Conservation (phyloP, 2,888 invertebrate genomes). For the Celastrina argiolus region DNA sequence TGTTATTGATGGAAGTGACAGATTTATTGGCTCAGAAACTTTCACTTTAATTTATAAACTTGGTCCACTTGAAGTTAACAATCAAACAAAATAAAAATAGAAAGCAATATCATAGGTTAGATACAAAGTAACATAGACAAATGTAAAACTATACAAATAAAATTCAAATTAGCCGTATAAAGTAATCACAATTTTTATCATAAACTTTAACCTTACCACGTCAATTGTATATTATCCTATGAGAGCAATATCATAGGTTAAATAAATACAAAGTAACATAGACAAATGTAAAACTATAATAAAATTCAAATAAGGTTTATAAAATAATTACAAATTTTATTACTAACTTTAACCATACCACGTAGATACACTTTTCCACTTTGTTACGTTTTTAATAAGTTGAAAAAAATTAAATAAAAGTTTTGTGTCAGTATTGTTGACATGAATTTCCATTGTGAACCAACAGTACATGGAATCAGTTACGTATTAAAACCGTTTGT, state of each 20-base stretch:
- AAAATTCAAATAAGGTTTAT: not conserved
- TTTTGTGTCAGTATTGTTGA: no score
- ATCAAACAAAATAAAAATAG: not conserved
- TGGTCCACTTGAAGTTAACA: constrained; percentile 11
- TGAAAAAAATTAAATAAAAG: no score
- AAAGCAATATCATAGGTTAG: not conserved
- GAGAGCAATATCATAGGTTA: not conserved
- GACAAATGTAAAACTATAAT: constrained; percentile 3
- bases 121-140: not conserved
- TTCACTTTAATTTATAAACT: constrained; percentile 8
- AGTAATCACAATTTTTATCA: no score
- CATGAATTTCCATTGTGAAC: no score
- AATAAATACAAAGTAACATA: not conserved
- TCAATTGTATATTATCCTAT: not conserved
- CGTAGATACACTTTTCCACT: no score
- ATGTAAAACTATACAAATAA: not conserved
- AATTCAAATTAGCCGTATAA: not conserved
- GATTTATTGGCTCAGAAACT: constrained; percentile 10
- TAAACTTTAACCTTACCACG: constrained; percentile 14
- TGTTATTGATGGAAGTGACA: constrained; percentile 12
- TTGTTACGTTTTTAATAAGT: no score
- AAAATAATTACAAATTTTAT: no score
- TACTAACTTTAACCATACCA: constrained; percentile 10
- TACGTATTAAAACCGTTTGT: no score
- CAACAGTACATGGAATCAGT: no score